Evolutionary conservation across 2,888 invertebrate species (phyloP).

Genomic region (Hipparchia sbordonii): DNA sequence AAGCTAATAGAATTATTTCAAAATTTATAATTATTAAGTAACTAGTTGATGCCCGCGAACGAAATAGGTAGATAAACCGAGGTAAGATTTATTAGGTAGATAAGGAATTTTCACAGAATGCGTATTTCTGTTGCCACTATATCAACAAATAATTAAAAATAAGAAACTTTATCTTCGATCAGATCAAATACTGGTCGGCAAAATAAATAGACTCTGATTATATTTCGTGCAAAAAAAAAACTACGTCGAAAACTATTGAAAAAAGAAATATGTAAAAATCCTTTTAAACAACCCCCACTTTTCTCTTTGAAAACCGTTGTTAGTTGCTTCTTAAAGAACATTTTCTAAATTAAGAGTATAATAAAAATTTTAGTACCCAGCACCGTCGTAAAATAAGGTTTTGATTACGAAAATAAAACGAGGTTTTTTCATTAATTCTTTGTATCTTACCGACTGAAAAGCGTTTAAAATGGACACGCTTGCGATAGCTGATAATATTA

Average conservation of each 20-base stretch:
- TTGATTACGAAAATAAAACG: slow-evolving; percentile 30
- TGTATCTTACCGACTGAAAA: slow-evolving; percentile 1
- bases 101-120: no score
- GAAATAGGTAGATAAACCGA: no score
- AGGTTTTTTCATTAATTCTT: slow-evolving; percentile 3
- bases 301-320: slow-evolving; percentile 6
- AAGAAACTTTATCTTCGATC: no score
- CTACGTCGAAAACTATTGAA: neutral
- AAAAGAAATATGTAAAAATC: neutral
- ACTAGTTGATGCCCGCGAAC: no score
- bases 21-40: no score
- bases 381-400: slow-evolving; percentile 20
- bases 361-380: slow-evolving; percentile 26
- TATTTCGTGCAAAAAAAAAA: neutral
- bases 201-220: no score
- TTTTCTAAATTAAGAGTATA: slow-evolving; percentile 25
- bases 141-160: no score
- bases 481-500: no score
- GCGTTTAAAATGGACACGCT: neutral
- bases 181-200: no score
- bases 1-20: no score
- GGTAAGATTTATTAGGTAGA: no score
- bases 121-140: no score
- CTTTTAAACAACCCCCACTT: neutral
- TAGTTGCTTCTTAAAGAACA: slow-evolving; percentile 17